These are phyloP conservation scores for Netelia virgata DNA, from an alignment of 2,888 invertebrate genomes.

Conservation along the genomic window DNA sequence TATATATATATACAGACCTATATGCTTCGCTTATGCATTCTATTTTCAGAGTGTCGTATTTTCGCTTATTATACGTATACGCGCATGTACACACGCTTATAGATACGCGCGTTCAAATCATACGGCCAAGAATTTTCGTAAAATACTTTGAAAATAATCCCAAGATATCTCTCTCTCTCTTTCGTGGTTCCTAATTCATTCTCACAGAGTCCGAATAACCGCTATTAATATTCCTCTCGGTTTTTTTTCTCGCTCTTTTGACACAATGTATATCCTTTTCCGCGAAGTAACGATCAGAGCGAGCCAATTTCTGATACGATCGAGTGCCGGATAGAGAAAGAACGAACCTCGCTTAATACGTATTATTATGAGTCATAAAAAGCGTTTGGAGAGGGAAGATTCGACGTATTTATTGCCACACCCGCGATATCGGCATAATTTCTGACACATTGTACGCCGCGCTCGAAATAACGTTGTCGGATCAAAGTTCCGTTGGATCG, in stretches of 20 bases:
- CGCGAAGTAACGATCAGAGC: constrained; percentile 19
- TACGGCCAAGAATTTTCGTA: constrained; percentile 5
- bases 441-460: constrained; percentile 5
- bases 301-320: constrained; percentile 59
- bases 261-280: constrained; percentile 3
- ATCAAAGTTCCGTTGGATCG: background rate
- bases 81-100: background rate
- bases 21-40: constrained; percentile 15
- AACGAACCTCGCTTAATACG: constrained; percentile 46
- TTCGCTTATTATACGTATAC: constrained; percentile 2
- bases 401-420: constrained; percentile 53
- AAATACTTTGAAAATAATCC: constrained; percentile 30
- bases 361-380: constrained; percentile 67
- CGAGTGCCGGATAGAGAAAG: constrained; percentile 34
- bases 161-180: constrained; percentile 21
- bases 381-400: constrained; percentile 41
- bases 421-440: constrained; percentile 3
- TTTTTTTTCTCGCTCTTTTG: constrained; percentile 2
- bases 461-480: background rate
- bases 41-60: constrained; percentile 26
- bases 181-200: constrained; percentile 34
- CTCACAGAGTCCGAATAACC: constrained; percentile 43
- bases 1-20: constrained; percentile 12
- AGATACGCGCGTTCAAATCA: background rate
- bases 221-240: constrained; percentile 36